Conservation (phyloP, 2,888 invertebrate genomes). For the Disparrhopalites patrizii region DNA sequence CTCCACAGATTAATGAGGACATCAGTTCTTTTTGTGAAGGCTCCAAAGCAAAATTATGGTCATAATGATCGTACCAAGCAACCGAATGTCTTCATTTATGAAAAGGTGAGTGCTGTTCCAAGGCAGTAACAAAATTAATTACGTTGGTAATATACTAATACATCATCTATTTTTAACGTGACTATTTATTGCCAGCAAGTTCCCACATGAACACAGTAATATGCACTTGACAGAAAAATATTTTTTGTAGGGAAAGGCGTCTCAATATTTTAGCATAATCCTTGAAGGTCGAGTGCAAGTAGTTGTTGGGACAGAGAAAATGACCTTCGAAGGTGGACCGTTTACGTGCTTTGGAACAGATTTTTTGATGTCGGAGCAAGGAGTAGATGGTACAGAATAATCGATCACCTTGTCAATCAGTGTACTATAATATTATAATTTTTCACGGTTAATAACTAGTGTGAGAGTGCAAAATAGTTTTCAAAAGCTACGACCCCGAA, state of each 20-base stretch:
- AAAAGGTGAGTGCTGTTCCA: slow-evolving; percentile 10
- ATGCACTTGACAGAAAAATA: background rate
- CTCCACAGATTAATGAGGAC: slow-evolving; percentile 24
- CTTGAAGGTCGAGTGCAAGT: slow-evolving; percentile 94
- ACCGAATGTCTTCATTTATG: slow-evolving; percentile 18
- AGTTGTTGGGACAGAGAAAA: slow-evolving; percentile 84
- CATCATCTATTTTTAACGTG: too few species aligned
- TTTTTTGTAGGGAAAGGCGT: slow-evolving; percentile 54
- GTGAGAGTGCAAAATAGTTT: too few species aligned
- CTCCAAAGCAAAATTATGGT: slow-evolving; percentile 19
- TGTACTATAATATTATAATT: too few species aligned
- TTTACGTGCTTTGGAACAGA: slow-evolving; percentile 93
- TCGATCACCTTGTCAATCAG: too few species aligned
- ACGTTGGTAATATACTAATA: too few species aligned
- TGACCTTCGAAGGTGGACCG: slow-evolving; percentile 92
- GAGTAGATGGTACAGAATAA: background rate
- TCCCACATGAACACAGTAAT: too few species aligned
- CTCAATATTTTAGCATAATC: slow-evolving; percentile 91
- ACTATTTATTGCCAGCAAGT: too few species aligned
- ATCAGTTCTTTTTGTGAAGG: slow-evolving; percentile 16
- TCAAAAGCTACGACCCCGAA: background rate
- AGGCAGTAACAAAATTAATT: background rate
- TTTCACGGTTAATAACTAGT: background rate
- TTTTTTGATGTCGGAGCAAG: slow-evolving; percentile 40
- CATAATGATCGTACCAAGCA: background rate